These are phyloP conservation scores for Solea senegalensis DNA, from an alignment of 2,113 vertebrate species.

Conservation along the genomic window DNA sequence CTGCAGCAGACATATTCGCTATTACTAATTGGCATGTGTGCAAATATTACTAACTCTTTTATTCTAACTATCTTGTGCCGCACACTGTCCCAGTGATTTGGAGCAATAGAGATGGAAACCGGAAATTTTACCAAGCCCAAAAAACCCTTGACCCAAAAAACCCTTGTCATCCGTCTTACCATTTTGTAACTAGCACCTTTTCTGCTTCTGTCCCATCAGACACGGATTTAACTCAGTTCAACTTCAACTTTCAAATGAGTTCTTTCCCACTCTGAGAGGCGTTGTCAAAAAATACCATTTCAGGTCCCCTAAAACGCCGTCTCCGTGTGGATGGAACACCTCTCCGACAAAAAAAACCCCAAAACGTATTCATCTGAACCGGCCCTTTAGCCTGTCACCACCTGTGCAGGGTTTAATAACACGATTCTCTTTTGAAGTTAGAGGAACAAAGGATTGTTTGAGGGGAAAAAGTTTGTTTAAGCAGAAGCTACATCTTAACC, in stretches of 20 bases:
- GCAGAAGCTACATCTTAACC: constrained; percentile 73
- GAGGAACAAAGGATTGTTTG: constrained; percentile 1
- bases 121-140: constrained; percentile 85
- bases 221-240: constrained; percentile 29
- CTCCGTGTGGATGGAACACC: too few relatives aligned
- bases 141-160: constrained; percentile 83
- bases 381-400: too few relatives aligned
- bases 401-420: neutral
- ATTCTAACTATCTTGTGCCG: constrained; percentile 37
- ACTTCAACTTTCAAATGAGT: too few relatives aligned
- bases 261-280: too few relatives aligned
- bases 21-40: too few relatives aligned
- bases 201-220: constrained; percentile 50
- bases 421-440: neutral
- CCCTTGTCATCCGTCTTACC: constrained; percentile 59
- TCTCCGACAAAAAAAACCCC: too few relatives aligned
- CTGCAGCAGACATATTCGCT: too few relatives aligned
- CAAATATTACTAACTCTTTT: neutral
- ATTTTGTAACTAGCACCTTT: constrained; percentile 42
- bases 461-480: constrained; percentile 42
- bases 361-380: too few relatives aligned
- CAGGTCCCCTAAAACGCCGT: too few relatives aligned
- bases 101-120: constrained; percentile 85
- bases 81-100: constrained; percentile 79
- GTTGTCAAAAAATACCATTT: too few relatives aligned